Evolutionary conservation across 2,888 invertebrate genomes (phyloP).

Genomic region (Thecocarcelia acutangulata): DNA sequence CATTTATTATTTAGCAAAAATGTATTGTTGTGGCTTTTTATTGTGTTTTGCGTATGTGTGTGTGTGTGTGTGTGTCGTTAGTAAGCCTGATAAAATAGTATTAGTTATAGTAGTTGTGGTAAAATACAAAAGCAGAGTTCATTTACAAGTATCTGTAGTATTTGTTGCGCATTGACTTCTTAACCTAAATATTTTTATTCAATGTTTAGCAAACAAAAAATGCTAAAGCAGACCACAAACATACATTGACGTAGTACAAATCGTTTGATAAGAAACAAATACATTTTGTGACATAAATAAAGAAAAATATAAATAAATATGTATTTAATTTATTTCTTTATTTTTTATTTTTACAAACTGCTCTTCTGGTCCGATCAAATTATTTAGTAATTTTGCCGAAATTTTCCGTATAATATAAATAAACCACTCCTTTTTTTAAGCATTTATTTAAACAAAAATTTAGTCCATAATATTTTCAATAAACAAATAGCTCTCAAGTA

Average conservation of each 20-base stretch:
- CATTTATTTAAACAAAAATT: too few relatives aligned
- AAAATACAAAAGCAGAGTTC: conserved; percentile 49
- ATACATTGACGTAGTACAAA: background rate
- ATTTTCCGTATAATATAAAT: too few relatives aligned
- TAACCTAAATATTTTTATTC: conserved; percentile 67
- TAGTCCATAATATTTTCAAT: too few relatives aligned
- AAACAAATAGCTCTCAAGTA: too few relatives aligned
- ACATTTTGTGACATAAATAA: too few relatives aligned
- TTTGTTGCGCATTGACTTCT: conserved; percentile 69
- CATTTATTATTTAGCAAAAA: conserved; percentile 60
- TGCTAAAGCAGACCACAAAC: background rate
- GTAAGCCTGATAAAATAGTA: conserved; percentile 6
- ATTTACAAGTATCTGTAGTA: conserved; percentile 59
- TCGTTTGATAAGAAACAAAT: too few relatives aligned
- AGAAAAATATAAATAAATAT: too few relatives aligned
- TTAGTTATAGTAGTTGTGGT: conserved; percentile 39
- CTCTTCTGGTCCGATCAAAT: too few relatives aligned
- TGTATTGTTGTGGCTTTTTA: conserved; percentile 56
- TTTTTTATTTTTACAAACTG: too few relatives aligned
- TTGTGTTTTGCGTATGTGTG: background rate
- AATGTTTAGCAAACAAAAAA: conserved; percentile 47
- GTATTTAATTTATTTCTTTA: too few relatives aligned
- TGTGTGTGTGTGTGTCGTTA: conserved; percentile 9
- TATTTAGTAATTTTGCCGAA: too few relatives aligned
- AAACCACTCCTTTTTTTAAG: too few relatives aligned